A percentile compares a stretch with the other conserved stretches of the same genome.
These are phyloP conservation scores for Lepisosteus osseus DNA, from an alignment of 2,113 vertebrate genomes.

Conservation along the genomic window DNA sequence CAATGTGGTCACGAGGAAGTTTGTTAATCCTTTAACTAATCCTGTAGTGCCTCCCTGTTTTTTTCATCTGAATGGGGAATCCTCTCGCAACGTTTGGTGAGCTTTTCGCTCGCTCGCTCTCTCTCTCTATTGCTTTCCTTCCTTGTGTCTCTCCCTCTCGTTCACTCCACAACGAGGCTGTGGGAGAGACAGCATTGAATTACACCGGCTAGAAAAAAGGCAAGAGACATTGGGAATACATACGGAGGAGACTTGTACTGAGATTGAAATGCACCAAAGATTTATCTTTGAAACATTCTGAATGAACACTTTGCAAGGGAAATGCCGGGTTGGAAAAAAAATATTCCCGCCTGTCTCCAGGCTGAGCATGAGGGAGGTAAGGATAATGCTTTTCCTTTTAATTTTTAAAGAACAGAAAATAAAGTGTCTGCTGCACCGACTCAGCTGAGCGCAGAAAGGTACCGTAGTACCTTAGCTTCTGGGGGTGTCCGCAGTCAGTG, in stretches of 20 bases:
- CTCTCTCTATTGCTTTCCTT: slow-evolving; percentile 13
- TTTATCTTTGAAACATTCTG: slow-evolving; percentile 30
- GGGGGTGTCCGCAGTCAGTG: not conserved
- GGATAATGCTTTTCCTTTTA: slow-evolving; percentile 24
- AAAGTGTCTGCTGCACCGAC: not conserved
- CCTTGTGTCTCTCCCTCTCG: slow-evolving; percentile 10
- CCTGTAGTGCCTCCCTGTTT: not conserved
- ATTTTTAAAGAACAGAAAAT: not conserved
- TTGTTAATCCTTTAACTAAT: not conserved
- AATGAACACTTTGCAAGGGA: slow-evolving; percentile 36
- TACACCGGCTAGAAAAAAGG: slow-evolving; percentile 31
- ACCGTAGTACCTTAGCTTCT: too few species aligned
- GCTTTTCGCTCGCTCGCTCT: slow-evolving; percentile 4
- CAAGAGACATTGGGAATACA: slow-evolving; percentile 20
- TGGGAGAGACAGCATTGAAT: slow-evolving; percentile 43
- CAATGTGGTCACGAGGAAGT: not conserved
- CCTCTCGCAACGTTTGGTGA: not conserved
- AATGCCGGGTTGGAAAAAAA: slow-evolving; percentile 97
- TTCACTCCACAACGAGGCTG: slow-evolving; percentile 43
- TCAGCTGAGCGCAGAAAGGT: not conserved
- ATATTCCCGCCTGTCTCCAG: slow-evolving; percentile 92
- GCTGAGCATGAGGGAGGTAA: slow-evolving; percentile 86
- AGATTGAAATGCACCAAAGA: slow-evolving; percentile 39
- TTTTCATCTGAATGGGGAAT: slow-evolving; percentile 1
- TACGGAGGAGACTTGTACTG: slow-evolving; percentile 23